A percentile compares a stretch with the other conserved stretches of the same genome.
These are phyloP conservation scores for Anguilla pacifica DNA, from an alignment of 2,797 vertebrate species.

Conservation along the genomic window DNA sequence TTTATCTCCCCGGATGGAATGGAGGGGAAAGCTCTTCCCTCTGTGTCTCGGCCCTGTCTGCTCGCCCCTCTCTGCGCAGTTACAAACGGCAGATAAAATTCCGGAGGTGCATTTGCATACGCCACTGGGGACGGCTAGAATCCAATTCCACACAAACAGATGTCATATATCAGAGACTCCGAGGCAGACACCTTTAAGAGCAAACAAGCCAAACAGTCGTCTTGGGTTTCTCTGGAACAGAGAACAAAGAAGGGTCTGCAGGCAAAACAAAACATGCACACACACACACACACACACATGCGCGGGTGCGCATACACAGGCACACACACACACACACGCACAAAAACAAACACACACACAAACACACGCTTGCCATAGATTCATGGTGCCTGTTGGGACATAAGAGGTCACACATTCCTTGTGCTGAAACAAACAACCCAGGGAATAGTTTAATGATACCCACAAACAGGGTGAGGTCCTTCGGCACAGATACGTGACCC, in stretches of 20 bases:
- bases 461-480: constrained; percentile 48
- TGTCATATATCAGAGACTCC: constrained; percentile 70
- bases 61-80: constrained; percentile 39
- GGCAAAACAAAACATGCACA: constrained; percentile 27
- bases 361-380: constrained; percentile 42
- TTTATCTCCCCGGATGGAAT: constrained; percentile 40
- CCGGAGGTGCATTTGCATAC: constrained; percentile 58
- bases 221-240: constrained; percentile 31
- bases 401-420: constrained; percentile 47
- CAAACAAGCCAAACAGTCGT: constrained; percentile 36
- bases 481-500: constrained; percentile 40
- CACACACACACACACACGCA: constrained; percentile 29
- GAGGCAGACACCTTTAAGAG: constrained; percentile 51
- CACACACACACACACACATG: constrained; percentile 26
- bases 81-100: constrained; percentile 47
- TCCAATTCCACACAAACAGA: constrained; percentile 73
- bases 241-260: constrained; percentile 47
- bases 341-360: background rate
- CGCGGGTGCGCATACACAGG: constrained; percentile 35
- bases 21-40: constrained; percentile 42
- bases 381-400: constrained; percentile 31
- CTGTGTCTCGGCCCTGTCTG: constrained; percentile 30
- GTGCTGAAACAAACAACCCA: constrained; percentile 41
- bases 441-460: constrained; percentile 50
- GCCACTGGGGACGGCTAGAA: constrained; percentile 66